Base-by-base conservation (phyloP, 2,797 vertebrate genomes). In the Sylvia borin region DNA sequence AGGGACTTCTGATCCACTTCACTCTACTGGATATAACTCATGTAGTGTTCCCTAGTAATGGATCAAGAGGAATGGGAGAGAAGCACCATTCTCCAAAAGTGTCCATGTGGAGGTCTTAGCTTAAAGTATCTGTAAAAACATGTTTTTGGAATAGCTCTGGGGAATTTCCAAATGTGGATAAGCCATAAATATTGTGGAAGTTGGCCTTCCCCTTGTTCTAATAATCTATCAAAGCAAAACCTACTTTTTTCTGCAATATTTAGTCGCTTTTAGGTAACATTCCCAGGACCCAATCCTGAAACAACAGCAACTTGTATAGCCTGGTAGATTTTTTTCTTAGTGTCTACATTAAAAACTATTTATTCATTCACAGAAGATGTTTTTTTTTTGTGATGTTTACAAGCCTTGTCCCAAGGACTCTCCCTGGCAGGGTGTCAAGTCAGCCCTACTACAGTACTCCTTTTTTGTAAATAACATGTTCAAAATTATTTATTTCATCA, bases 31-130 rank as follows among this genome's bases (percentile, higher is more conserved):
- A 57, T 61, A 21, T 29, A 86, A 67, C 15, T 64, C 0, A 0
- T 12, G 7, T 8, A 57, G 40, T 43, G 11, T 51, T 90, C 24
- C 60, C 40, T 51, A 70, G 13, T 14, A 68, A 50, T 5, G 11
- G 26, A 74, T 85, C 43, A 57, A 48, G 17, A 68, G 17, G 32
- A 67, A 71, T 13, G 20, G 3, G 26, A 58, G 10, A 81, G 25
- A 64, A 87, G 47, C 5, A 36, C 29, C 36, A 18, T 48, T 75
- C 13, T 68, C 38, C 48, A 31, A 17, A 66, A 77, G 21, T 0
- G 0, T 15, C 34, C 0, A 0, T 21, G 27, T 54, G 42, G 57
- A 90, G 15, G 4, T 81, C 32, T 22, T 45, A 60, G 34, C 48
- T 81, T 18, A n/a, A 55, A 38, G 10, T 50, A 71, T n/a, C 65